phyloP scores from a whole-genome alignment of 2,113 vertebrate genomes.

The Raphicerus campestris region DNA sequence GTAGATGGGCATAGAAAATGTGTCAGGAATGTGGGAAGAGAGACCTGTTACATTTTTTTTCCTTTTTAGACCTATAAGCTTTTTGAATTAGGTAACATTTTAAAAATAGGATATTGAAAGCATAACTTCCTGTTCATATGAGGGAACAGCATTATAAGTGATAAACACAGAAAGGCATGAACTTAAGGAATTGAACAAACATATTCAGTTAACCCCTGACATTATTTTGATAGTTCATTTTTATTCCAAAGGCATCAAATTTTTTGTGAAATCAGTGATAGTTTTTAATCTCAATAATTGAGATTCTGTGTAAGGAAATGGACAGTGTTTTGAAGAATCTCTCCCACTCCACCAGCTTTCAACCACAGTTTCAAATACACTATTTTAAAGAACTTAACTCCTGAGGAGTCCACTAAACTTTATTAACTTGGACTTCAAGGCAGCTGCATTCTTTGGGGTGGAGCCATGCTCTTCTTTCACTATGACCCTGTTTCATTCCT shows the following conservation, averaged over 20 bases:
- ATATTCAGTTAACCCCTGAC: too few species aligned
- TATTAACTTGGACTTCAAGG: not conserved
- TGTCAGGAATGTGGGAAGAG: not conserved
- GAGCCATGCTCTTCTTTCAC: not conserved
- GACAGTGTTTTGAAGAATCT: not conserved
- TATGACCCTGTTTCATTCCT: not conserved
- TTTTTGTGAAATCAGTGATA: not conserved
- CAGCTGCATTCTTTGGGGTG: not conserved
- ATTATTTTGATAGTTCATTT: not conserved
- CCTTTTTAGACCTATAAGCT: not conserved
- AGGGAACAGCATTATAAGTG: not conserved
- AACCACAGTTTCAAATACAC: not conserved
- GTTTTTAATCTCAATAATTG: not conserved
- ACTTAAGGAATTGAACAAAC: not conserved
- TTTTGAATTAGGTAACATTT: not conserved
- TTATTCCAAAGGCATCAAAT: not conserved
- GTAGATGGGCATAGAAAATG: too few species aligned
- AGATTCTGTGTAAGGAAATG: not conserved
- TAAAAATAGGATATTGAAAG: not conserved
- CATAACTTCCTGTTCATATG: not conserved
- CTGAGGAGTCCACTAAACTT: not conserved
- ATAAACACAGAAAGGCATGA: not conserved
- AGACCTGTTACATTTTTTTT: not conserved
- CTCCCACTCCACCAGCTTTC: not conserved
- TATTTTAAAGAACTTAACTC: not conserved